A percentile compares a stretch with the other conserved stretches of the same genome.
phyloP scores from a whole-genome alignment of 2,113 vertebrate genomes.

The Sarotherodon lohbergeri region DNA sequence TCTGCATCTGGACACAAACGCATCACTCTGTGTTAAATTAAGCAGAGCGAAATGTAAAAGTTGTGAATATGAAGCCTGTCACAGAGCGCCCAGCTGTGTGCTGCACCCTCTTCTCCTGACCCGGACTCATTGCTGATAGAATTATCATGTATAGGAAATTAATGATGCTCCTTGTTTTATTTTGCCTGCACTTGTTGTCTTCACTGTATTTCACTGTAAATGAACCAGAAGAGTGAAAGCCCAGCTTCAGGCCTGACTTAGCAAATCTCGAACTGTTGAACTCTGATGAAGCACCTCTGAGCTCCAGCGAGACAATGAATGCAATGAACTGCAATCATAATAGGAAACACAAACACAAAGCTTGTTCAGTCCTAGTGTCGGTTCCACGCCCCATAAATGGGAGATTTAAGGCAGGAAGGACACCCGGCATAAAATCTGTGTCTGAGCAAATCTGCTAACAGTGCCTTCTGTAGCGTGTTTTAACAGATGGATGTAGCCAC shows the following conservation, averaged over 20 bases:
- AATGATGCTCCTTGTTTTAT: neutral
- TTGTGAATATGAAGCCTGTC: neutral
- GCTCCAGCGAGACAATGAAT: neutral
- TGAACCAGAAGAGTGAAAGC: neutral
- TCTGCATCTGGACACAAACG: neutral
- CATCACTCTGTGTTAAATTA: neutral
- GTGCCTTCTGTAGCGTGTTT: neutral
- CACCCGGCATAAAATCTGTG: neutral
- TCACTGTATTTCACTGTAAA: accelerated
- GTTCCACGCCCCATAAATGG: neutral
- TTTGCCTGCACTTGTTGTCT: neutral
- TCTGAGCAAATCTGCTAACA: neutral
- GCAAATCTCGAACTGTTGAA: accelerated
- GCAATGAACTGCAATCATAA: neutral
- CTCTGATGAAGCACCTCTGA: neutral
- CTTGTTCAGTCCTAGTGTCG: no score
- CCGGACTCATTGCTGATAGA: neutral
- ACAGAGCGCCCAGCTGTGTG: neutral
- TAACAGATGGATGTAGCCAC: neutral
- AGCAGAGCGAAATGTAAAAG: neutral
- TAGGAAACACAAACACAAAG: neutral
- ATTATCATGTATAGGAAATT: accelerated
- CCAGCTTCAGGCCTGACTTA: neutral
- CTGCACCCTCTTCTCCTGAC: neutral
- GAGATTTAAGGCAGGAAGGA: neutral